Base-by-base conservation (phyloP, 2,113 vertebrate species). In the Peromyscus polionotus region DNA sequence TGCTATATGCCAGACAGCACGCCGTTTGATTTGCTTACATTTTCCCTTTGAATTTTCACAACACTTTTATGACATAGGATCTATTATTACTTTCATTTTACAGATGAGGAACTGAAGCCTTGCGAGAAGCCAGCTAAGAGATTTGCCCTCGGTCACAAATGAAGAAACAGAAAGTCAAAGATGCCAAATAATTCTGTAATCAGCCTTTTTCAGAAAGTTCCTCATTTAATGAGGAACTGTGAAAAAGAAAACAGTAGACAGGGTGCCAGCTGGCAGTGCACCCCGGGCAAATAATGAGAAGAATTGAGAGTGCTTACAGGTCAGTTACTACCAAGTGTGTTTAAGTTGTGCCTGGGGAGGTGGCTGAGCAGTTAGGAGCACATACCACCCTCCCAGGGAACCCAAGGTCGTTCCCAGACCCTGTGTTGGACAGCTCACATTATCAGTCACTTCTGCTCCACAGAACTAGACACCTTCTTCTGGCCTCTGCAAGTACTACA, bases 111-210 rank as follows among this genome's bases (percentile, higher is more conserved):
- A 87, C 67, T 42, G 83, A 39, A 73, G 93, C 24, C 39, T 94
- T 70, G 63, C 45, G 51, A 54, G 59, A 94, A 26, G 36, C 19
- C 94, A 16, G 51, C 54, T 87, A 48, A 91, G 63, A 31, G 57
- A 84, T 11, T 80, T 94, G 81, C 85, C 48, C 48, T 92, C 31
- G 36, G 39, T 84, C 86, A 92, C 51, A 33, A 84, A 84, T 75
- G n/a, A 95, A 76, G 81, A 96, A 97, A 88, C 12, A 90, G 70
- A 86, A 85, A 89, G 95, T 79, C 67, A 96, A 68, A 84, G 93
- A 26, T 17, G 11, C 63, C 51, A 39, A 65, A 61, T 91, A 67
- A 95, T 76, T 88, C 22, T 79, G 96, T 92, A 80, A 84, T 42
- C 51, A 19, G 68, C 22, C 4, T 88, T 84, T 81, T 33, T 81